Evolutionary conservation across 2,888 invertebrate species (phyloP).

Genomic region (Gandaritis pyraliata): DNA sequence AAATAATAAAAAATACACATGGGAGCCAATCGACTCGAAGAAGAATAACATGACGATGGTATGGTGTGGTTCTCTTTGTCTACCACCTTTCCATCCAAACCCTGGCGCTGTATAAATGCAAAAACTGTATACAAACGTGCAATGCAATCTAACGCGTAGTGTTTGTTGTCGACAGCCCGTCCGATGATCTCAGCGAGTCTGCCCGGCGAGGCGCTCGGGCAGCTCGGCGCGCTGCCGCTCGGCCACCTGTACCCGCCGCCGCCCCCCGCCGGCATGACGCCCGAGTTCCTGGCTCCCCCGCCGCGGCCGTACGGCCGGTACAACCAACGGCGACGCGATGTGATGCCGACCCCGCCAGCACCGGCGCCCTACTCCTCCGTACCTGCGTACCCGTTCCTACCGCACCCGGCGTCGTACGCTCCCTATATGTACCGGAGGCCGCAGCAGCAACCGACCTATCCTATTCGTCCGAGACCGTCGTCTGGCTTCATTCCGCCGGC

Average conservation of each 20-base stretch:
- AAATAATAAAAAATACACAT: too few species aligned
- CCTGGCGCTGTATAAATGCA: conserved; percentile 2
- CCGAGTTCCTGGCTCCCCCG: conserved; percentile 87
- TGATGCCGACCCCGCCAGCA: conserved; percentile 65
- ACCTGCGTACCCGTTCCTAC: conserved; percentile 75
- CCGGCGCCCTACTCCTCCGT: conserved; percentile 68
- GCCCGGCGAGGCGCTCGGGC: conserved; percentile 87
- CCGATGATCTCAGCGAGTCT: conserved; percentile 88
- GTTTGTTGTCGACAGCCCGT: conserved; percentile 66
- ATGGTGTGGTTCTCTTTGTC: too few species aligned
- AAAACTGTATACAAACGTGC: too few species aligned
- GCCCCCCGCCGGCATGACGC: conserved; percentile 76
- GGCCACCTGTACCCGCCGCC: conserved; percentile 84
- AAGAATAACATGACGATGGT: too few species aligned
- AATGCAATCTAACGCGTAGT: neutral
- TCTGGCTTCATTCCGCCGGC: conserved; percentile 77
- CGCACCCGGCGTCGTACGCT: conserved; percentile 73
- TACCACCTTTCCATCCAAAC: too few species aligned
- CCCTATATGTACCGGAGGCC: conserved; percentile 75
- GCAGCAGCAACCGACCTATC: conserved; percentile 65
- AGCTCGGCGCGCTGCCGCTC: conserved; percentile 83
- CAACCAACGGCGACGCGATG: conserved; percentile 69
- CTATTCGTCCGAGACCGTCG: conserved; percentile 69
- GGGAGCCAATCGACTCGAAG: too few species aligned
- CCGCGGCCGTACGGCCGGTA: conserved; percentile 86